phyloP scores from a whole-genome alignment of 2,113 vertebrate species.

The Collichthys lucidus region DNA sequence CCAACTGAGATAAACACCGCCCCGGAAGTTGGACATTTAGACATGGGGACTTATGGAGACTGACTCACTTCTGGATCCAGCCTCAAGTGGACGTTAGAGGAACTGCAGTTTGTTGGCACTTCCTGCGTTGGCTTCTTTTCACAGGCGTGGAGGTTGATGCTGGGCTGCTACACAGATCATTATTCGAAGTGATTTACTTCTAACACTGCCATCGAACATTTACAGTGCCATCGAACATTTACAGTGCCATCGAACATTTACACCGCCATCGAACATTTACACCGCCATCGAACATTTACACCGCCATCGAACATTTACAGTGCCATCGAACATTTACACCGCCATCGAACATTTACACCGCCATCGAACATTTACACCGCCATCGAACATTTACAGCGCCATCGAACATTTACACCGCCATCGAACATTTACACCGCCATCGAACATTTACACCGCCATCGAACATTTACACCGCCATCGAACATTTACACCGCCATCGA shows the following conservation, averaged over 20 bases:
- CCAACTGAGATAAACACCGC: too few relatives aligned
- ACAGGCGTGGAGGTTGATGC: too few relatives aligned
- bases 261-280: not conserved
- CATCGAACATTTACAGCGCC: not conserved
- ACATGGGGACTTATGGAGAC: too few relatives aligned
- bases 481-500: not conserved
- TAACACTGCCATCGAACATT: not conserved
- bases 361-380: not conserved
- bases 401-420: too few relatives aligned
- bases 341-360: not conserved
- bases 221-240: not conserved
- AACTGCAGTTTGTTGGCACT: too few relatives aligned
- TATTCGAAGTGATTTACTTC: too few relatives aligned
- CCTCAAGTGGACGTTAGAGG: too few relatives aligned
- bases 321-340: not conserved
- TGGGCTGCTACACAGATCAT: too few relatives aligned
- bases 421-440: not conserved
- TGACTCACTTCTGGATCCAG: too few relatives aligned
- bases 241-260: not conserved
- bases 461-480: not conserved
- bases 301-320: not conserved
- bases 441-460: not conserved
- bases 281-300: not conserved
- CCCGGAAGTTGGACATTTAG: too few relatives aligned
- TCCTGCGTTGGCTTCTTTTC: too few relatives aligned